phyloP scores from a whole-genome alignment of 1,140 invertebrate species.

The Ridgeia piscesae region DNA sequence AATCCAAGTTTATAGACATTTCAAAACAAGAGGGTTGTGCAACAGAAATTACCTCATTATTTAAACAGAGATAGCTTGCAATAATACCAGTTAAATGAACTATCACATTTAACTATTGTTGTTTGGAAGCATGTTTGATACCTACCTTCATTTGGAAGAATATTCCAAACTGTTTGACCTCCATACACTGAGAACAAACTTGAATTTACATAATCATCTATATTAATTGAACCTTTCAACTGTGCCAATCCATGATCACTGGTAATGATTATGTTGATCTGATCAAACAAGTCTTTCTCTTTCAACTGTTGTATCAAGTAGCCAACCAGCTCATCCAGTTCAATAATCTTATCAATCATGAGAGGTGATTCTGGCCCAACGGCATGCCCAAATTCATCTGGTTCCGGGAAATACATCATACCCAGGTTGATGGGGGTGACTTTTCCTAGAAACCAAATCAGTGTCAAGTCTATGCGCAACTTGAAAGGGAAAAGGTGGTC shows the following conservation, averaged over 20 bases:
- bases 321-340: conserved; percentile 45
- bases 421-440: conserved; percentile 63
- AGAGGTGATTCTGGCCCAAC: conserved; percentile 52
- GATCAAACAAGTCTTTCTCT: conserved; percentile 56
- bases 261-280: conserved; percentile 70
- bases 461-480: conserved; percentile 62
- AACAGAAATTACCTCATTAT: no score
- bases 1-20: no score
- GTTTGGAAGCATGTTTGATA: not conserved
- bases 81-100: no score
- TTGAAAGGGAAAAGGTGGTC: not conserved
- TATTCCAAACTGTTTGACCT: conserved; percentile 20
- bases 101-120: not conserved
- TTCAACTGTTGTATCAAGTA: conserved; percentile 43
- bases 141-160: conserved; percentile 17
- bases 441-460: conserved; percentile 68
- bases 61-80: not conserved
- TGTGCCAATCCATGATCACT: conserved; percentile 77
- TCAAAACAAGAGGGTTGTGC: no score
- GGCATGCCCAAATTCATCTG: conserved; percentile 64
- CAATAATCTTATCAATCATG: conserved; percentile 44
- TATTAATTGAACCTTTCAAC: conserved; percentile 64
- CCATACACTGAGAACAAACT: conserved; percentile 58
- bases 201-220: conserved; percentile 62
- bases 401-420: conserved; percentile 74